A percentile compares a stretch with the other conserved stretches of the same genome.
These are phyloP conservation scores for Cynoglossus semilaevis DNA, from an alignment of 2,113 vertebrate genomes.

Conservation along the genomic window DNA sequence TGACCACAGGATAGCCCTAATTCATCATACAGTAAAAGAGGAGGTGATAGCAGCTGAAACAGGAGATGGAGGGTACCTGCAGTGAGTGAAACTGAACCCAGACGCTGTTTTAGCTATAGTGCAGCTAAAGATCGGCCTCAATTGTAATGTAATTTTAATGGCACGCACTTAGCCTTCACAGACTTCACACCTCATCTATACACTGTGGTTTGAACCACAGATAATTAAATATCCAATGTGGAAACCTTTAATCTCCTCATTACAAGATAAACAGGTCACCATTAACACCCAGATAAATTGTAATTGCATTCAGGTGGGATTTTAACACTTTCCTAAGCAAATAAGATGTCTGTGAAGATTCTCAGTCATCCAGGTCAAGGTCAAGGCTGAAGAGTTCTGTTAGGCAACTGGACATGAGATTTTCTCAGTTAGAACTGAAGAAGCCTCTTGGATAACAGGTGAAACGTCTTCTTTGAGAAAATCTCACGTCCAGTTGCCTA, in stretches of 20 bases:
- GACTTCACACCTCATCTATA: neutral
- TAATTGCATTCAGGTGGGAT: too few relatives aligned
- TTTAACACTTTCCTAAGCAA: too few relatives aligned
- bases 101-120: slow-evolving; percentile 36
- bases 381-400: too few relatives aligned
- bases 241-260: neutral
- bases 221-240: neutral
- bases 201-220: slow-evolving; percentile 1
- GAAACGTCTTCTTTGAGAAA: too few relatives aligned
- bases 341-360: too few relatives aligned
- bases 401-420: too few relatives aligned
- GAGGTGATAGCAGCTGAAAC: slow-evolving; percentile 75
- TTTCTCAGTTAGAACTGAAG: too few relatives aligned
- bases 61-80: slow-evolving; percentile 38
- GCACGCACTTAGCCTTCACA: slow-evolving; percentile 39
- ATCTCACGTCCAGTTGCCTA: too few relatives aligned
- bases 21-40: slow-evolving; percentile 79
- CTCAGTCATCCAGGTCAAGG: too few relatives aligned
- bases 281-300: neutral
- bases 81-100: slow-evolving; percentile 50
- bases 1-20: slow-evolving; percentile 73
- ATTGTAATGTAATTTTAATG: slow-evolving; percentile 55
- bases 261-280: neutral
- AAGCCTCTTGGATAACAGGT: too few relatives aligned
- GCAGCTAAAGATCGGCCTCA: slow-evolving; percentile 62